Base-by-base conservation (phyloP, 2,797 vertebrate genomes). In the Lepus townsendii region DNA sequence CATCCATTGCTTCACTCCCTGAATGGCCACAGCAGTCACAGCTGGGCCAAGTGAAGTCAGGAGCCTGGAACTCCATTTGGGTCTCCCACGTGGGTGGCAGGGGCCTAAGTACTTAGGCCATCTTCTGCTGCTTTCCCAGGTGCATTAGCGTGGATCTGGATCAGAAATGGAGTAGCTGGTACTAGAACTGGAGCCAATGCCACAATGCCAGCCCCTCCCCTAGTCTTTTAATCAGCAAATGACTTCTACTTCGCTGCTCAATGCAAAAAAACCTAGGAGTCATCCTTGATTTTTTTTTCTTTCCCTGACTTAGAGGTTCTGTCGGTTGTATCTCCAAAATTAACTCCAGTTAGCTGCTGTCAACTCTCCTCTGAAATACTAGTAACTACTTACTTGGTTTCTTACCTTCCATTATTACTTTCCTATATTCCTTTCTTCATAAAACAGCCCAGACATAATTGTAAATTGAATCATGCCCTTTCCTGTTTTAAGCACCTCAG, bases 261-360 rank as follows among this genome's bases (percentile, higher is more conserved):
- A 69, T n/a, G 22, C 62, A 47, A 47, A 92, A 95, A 93, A 94
- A 85, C 63, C 8, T 79, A 88, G 47, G 47, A 52, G 13, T 86
- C 17, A 84, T 90, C 22, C 54, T 91, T 90, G 22, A n/a, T 77
- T 92, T 91, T 95, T 85, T 83, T 90, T 78, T 42, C 35, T 83
- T 92, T 32, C 75, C 32, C 92, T 19, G 24, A 57, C 22, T 72
- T 91, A 80, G 68, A 92, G 90, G 24, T 79, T 68, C 38, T 78
- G 9, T 79, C 57, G 54, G 72, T 32, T 87, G 0, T 60, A n/a
- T 84, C 16, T 87, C 62, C 42, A 93, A 83, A 90, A 90, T 84
- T 85, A 93, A 90, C 5, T 63, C 47, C 22, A 60, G 20, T 71
- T 88, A 82, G 52, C 65, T 20, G 83, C 38, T 42, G 75, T 84